phyloP scores from a whole-genome alignment of 2,113 vertebrate species.

The Cyprinus carpio region DNA sequence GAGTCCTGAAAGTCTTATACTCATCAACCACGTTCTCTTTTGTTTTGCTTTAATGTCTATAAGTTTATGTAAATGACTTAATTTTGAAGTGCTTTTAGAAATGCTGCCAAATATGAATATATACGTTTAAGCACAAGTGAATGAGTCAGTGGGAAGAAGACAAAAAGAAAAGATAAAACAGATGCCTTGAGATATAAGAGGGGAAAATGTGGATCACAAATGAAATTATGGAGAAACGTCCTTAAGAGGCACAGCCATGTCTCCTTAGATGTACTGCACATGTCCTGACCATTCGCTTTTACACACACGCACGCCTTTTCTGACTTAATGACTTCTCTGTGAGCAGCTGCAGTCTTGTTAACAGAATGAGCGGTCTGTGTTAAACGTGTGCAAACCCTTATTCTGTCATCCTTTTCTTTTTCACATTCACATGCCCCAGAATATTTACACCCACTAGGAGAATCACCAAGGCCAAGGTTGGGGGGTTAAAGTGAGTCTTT shows the following conservation, averaged over 20 bases:
- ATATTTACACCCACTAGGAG: constrained; percentile 43
- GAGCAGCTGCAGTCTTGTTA: constrained; percentile 50
- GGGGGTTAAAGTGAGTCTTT: constrained; percentile 50
- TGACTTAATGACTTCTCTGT: constrained; percentile 30
- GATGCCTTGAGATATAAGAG: background rate
- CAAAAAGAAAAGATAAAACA: constrained; percentile 44
- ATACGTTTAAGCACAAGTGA: background rate
- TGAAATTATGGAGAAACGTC: constrained; percentile 3
- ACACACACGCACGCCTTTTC: constrained; percentile 20
- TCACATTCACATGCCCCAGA: constrained; percentile 28
- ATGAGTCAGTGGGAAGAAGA: constrained; percentile 41
- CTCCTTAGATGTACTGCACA: constrained; percentile 37
- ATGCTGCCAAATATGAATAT: constrained; percentile 34
- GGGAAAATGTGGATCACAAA: background rate
- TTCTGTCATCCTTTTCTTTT: constrained; percentile 30
- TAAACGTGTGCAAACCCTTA: constrained; percentile 36
- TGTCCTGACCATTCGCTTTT: constrained; percentile 30
- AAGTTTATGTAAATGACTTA: constrained; percentile 10
- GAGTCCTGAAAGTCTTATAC: constrained; percentile 18
- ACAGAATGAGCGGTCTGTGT: constrained; percentile 33
- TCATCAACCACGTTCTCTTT: constrained; percentile 1
- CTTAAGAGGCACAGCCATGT: background rate
- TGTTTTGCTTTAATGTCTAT: constrained; percentile 5
- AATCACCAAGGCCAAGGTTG: constrained; percentile 33
- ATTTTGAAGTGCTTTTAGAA: constrained; percentile 2